Conservation (phyloP, 2,888 invertebrate species). For the Artemia sinica region DNA sequence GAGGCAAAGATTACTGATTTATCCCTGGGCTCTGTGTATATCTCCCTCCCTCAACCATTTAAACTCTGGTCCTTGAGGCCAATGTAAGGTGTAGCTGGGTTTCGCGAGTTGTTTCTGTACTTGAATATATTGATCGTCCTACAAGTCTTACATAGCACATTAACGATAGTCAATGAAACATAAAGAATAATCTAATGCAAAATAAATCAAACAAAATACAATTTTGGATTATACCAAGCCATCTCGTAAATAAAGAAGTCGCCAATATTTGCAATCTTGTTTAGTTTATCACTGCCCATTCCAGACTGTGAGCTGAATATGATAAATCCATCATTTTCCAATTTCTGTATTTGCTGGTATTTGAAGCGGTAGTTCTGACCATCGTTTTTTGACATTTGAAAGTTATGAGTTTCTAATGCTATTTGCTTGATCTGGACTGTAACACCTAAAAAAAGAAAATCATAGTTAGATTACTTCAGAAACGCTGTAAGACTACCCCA, state of each 20-base stretch:
- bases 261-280: not conserved
- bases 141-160: too few relatives aligned
- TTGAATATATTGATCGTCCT: too few relatives aligned
- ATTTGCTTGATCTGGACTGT: not conserved
- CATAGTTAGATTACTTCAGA: too few relatives aligned
- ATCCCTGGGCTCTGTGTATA: too few relatives aligned
- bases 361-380: not conserved
- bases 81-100: too few relatives aligned
- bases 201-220: not conserved
- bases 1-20: too few relatives aligned
- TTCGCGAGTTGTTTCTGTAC: too few relatives aligned
- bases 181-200: too few relatives aligned
- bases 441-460: not conserved
- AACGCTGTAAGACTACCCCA: too few relatives aligned
- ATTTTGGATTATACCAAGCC: slow-evolving; percentile 10
- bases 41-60: too few relatives aligned
- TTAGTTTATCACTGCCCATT: not conserved
- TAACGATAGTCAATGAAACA: too few relatives aligned
- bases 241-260: not conserved
- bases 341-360: not conserved
- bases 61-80: too few relatives aligned
- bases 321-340: not conserved
- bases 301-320: not conserved
- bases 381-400: not conserved
- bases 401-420: not conserved